Evolutionary conservation across 35 echinoderm and acorn worm species (phyloP).

Genomic region (Stichopus chloronotus): DNA sequence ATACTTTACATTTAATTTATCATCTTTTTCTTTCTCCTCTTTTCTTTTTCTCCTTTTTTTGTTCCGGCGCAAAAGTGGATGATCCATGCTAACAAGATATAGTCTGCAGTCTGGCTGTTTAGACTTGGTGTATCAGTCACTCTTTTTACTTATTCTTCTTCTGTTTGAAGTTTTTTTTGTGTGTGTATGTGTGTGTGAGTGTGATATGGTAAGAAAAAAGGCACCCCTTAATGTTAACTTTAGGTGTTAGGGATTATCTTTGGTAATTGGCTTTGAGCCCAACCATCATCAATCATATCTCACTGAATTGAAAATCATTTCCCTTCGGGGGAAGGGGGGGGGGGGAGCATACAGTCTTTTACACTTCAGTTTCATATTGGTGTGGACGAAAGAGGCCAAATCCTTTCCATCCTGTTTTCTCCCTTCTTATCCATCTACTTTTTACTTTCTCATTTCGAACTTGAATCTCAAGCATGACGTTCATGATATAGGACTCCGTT

Average conservation of each 20-base stretch:
- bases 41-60: background rate
- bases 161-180: background rate
- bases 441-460: background rate
- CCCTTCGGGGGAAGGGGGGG: background rate
- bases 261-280: conserved; percentile 40
- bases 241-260: conserved; percentile 38
- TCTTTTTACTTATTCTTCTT: background rate
- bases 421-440: background rate
- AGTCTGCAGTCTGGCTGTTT: background rate
- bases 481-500: too few species aligned
- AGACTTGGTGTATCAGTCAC: conserved; percentile 30
- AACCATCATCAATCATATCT: conserved; percentile 49
- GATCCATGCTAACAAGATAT: background rate
- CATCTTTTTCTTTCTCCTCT: background rate
- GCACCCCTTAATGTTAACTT: conserved; percentile 24
- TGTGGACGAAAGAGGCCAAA: conserved; percentile 42
- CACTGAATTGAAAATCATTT: conserved; percentile 49
- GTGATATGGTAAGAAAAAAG: background rate
- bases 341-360: background rate
- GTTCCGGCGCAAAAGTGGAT: background rate
- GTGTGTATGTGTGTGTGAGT: too few species aligned
- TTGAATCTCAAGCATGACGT: background rate
- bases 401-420: too few species aligned
- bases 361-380: conserved; percentile 39
- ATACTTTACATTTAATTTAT: background rate